Evolutionary conservation across 2,113 vertebrate genomes (phyloP), one percentile per base, ranked within the genome.

Genomic region (Tupaia chinensis): DNA sequence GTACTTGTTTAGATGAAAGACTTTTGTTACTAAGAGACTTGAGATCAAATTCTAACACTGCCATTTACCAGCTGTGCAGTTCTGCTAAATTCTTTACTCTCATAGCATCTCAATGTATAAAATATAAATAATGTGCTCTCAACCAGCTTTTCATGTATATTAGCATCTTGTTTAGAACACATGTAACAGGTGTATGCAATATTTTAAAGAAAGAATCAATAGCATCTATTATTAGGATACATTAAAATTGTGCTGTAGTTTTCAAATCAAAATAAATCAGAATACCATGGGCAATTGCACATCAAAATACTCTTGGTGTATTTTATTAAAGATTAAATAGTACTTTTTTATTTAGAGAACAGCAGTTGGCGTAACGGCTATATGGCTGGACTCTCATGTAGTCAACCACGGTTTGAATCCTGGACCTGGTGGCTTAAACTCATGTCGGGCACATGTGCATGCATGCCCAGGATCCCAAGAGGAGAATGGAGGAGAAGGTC

Each of bases 1-100:
- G 15, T 13, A 79, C 27, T 73, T 83, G 6, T 61, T 86, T 66
- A 85, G 12, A 93, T 0, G 1, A 70, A 87, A 80, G 13, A 7
- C 7, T 70, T 88, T 83, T 84, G 66, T 87, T 78, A 13, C 8
- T 25, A 34, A 65, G 16, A 74, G 13, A 44, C 17, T 27, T 69
- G 27, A 17, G 17, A 34, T 95, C 88, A 44, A 44, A 44, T 44
- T 44, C 44, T 44, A 44, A 44, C 44, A 4, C 44, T 44, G 44
- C 44, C 44, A 34, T 54, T 72, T 44, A n/a, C 34, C 58, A n/a
- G 2, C 14, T 72, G 22, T 72, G 12, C 3, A 34, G 5, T 66
- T 92, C 22, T 79, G 34, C 11, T 7, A 82, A 81, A 77, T 16
- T 70, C 20, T n/a, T 76, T 74, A 82, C n/a, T 96, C 22, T 95